Percentiles rank a stretch among this genome's conserved stretches.
phyloP scores from a whole-genome alignment of 2,888 invertebrate genomes.

The Trachelus troglodyta region DNA sequence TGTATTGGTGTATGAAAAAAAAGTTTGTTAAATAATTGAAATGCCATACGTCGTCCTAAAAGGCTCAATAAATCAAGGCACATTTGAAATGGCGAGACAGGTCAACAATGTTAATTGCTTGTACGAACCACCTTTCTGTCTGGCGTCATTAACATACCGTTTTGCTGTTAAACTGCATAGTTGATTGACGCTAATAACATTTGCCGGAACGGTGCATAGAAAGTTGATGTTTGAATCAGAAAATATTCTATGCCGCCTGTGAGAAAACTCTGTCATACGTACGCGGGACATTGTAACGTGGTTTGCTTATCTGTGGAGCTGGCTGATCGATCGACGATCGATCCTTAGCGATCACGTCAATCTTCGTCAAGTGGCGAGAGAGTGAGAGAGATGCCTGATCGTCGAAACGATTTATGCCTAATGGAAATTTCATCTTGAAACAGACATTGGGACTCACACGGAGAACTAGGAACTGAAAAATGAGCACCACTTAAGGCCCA shows the following conservation, averaged over 20 bases:
- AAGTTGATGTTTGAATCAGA: conserved; percentile 51
- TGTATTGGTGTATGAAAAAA: conserved; percentile 33
- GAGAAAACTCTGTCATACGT: not conserved
- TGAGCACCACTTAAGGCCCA: not conserved
- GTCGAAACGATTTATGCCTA: not conserved
- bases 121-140: conserved; percentile 11
- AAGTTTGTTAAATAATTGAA: conserved; percentile 23
- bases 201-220: conserved; percentile 31
- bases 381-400: not conserved
- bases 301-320: not conserved
- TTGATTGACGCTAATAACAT: conserved; percentile 13
- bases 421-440: not conserved
- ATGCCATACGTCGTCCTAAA: conserved; percentile 27
- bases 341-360: not conserved
- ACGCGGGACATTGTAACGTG: not conserved
- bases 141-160: conserved; percentile 22
- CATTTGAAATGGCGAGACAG: conserved; percentile 23
- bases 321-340: not conserved
- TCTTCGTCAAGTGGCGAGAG: not conserved
- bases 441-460: not conserved
- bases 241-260: conserved; percentile 1
- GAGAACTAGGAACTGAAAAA: not conserved
- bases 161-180: conserved; percentile 5
- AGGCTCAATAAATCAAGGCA: conserved; percentile 44
- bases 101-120: conserved; percentile 52